phyloP scores from a whole-genome alignment of 2,113 vertebrate species.

The Indri indri region DNA sequence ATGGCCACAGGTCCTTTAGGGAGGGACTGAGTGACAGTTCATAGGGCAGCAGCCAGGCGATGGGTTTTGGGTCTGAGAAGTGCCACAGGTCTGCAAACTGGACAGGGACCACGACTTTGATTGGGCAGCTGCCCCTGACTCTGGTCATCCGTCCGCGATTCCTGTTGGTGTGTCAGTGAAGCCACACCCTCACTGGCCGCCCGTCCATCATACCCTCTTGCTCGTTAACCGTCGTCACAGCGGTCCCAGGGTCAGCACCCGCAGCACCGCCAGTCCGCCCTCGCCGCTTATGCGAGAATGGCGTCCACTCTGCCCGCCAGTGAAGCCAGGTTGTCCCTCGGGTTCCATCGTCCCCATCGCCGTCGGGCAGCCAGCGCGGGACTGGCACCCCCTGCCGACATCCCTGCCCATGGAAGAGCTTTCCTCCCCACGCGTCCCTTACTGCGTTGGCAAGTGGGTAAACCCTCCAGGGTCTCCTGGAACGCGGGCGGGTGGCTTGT shows the following conservation, averaged over 20 bases:
- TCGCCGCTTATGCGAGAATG: too few relatives aligned
- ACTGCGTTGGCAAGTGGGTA: accelerated
- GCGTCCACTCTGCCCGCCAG: not conserved
- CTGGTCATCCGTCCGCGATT: too few relatives aligned
- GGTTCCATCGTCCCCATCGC: not conserved
- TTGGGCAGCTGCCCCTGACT: not conserved
- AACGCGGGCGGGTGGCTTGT: accelerated
- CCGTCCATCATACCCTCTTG: too few relatives aligned
- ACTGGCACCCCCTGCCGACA: accelerated
- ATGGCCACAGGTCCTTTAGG: not conserved
- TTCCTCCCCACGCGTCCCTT: not conserved
- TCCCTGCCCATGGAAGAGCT: not conserved
- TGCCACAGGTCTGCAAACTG: not conserved
- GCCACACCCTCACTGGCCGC: not conserved
- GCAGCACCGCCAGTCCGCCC: not conserved
- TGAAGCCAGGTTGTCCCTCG: too few relatives aligned
- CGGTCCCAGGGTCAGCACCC: not conserved
- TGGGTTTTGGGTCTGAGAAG: not conserved
- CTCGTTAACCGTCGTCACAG: accelerated
- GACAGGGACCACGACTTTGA: not conserved
- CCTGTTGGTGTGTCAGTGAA: not conserved
- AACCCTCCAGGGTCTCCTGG: not conserved
- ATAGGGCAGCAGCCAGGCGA: not conserved
- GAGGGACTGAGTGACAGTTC: too few relatives aligned
- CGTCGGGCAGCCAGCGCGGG: too few relatives aligned